Conservation (phyloP, 2,888 invertebrate species). For the Cecidostiba fungosa region DNA sequence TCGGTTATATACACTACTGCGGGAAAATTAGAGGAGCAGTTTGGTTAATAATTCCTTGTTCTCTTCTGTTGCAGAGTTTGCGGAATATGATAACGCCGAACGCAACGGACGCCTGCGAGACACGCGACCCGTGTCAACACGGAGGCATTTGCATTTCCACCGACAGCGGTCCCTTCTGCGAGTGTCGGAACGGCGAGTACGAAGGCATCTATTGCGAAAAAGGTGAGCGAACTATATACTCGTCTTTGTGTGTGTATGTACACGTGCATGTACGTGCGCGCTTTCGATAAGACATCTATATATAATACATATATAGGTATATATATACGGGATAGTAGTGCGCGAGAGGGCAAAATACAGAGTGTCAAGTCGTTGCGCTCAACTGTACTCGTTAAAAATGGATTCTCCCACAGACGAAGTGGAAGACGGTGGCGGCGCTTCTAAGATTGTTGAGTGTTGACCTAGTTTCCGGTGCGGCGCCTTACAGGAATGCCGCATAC, state of each 20-base stretch:
- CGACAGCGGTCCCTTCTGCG: conserved; percentile 96
- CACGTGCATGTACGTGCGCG: not conserved
- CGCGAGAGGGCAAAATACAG: not conserved
- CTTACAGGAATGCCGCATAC: conserved; percentile 24
- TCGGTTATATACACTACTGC: not conserved
- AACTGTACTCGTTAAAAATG: conserved; percentile 54
- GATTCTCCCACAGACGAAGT: conserved; percentile 42
- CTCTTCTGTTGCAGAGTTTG: conserved; percentile 78
- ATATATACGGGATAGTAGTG: no score
- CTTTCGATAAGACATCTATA: not conserved
- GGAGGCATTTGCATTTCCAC: conserved; percentile 98
- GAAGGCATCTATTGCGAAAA: conserved; percentile 97
- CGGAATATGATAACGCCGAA: conserved; percentile 81
- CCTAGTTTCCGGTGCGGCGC: conserved; percentile 64
- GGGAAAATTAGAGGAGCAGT: not conserved
- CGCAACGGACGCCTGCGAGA: conserved; percentile 92
- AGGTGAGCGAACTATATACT: conserved; percentile 83
- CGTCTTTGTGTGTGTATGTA: no score
- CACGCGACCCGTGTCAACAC: conserved; percentile 95
- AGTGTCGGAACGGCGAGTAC: conserved; percentile 95
- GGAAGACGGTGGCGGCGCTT: conserved; percentile 15
- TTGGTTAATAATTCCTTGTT: not conserved
- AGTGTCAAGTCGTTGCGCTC: conserved; percentile 18
- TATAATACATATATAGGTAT: not conserved
- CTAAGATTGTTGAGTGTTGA: conserved; percentile 66